Evolutionary conservation across 2,797 vertebrate species (phyloP).

Genomic region (Brotula barbata): DNA sequence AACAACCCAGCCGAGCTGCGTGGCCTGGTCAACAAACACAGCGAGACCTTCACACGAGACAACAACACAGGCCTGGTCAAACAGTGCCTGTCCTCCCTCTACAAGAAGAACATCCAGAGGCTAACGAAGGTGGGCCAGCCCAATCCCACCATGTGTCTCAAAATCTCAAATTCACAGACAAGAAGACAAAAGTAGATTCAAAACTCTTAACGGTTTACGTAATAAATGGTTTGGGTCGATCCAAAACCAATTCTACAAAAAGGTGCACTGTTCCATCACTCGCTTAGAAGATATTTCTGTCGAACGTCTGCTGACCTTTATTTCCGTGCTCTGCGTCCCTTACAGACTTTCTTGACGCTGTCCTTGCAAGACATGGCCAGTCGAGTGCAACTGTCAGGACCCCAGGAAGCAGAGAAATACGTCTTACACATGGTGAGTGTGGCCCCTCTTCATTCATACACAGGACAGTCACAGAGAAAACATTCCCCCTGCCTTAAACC

Average conservation of each 20-base stretch:
- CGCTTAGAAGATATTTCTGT: not conserved
- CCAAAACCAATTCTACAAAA: too few relatives aligned
- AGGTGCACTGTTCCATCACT: not conserved
- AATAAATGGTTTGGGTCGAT: too few relatives aligned
- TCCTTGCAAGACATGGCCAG: conserved; percentile 99
- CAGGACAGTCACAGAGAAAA: too few relatives aligned
- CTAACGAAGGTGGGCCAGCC: conserved; percentile 90
- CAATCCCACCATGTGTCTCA: too few relatives aligned
- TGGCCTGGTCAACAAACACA: conserved; percentile 92
- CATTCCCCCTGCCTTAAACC: too few relatives aligned
- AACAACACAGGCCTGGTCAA: conserved; percentile 98
- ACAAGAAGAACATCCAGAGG: conserved; percentile 99
- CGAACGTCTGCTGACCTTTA: not conserved
- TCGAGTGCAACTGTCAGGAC: conserved; percentile 94
- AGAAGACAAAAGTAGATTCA: too few relatives aligned
- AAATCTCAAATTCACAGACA: too few relatives aligned
- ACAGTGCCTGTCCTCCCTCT: conserved; percentile 96
- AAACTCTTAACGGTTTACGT: too few relatives aligned
- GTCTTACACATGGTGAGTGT: conserved; percentile 96
- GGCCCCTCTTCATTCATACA: too few relatives aligned
- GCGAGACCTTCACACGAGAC: conserved; percentile 91
- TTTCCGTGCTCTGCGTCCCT: not conserved
- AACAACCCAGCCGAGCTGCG: conserved; percentile 96
- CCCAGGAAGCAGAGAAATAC: conserved; percentile 98
- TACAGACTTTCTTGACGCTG: conserved; percentile 95